phyloP scores from a whole-genome alignment of 2,888 invertebrate genomes.

The Oscheius myriophilus region DNA sequence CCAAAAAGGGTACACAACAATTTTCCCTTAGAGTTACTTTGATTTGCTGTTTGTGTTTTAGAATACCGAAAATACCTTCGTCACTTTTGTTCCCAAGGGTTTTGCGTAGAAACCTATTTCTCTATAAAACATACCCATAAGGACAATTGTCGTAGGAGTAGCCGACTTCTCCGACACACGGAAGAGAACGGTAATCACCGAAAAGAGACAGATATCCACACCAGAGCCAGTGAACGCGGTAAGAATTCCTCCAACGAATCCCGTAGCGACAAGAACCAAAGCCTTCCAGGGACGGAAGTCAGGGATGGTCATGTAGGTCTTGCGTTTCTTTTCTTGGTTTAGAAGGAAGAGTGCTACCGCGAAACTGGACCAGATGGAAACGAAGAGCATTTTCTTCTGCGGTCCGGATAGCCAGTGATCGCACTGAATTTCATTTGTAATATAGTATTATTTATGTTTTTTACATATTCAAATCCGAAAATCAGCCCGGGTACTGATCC shows the following conservation, averaged over 20 bases:
- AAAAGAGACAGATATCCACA: conserved; percentile 69
- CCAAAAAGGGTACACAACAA: too few relatives aligned
- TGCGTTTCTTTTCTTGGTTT: conserved; percentile 64
- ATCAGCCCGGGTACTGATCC: conserved; percentile 67
- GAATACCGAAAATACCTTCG: too few relatives aligned
- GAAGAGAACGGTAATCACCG: conserved; percentile 62
- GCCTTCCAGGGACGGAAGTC: conserved; percentile 60
- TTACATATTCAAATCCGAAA: conserved; percentile 61
- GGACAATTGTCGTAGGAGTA: conserved; percentile 69
- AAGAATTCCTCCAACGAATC: conserved; percentile 67
- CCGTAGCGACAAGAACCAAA: conserved; percentile 59
- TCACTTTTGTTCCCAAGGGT: too few relatives aligned
- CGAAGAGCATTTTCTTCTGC: conserved; percentile 70
- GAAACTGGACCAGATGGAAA: conserved; percentile 70
- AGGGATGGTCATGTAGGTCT: conserved; percentile 53
- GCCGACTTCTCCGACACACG: conserved; percentile 67
- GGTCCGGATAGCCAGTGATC: conserved; percentile 62
- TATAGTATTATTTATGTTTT: conserved; percentile 25
- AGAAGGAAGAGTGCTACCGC: conserved; percentile 69
- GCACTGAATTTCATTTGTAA: conserved; percentile 37
- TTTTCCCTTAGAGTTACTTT: too few relatives aligned
- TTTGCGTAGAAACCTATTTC: too few relatives aligned
- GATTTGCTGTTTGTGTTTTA: too few relatives aligned
- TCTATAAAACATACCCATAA: conserved; percentile 68
- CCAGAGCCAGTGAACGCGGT: conserved; percentile 69